Percentiles rank a stretch among this genome's conserved stretches.
Conservation (phyloP, 2,888 invertebrate genomes). For the Chrysodeixis includens region DNA sequence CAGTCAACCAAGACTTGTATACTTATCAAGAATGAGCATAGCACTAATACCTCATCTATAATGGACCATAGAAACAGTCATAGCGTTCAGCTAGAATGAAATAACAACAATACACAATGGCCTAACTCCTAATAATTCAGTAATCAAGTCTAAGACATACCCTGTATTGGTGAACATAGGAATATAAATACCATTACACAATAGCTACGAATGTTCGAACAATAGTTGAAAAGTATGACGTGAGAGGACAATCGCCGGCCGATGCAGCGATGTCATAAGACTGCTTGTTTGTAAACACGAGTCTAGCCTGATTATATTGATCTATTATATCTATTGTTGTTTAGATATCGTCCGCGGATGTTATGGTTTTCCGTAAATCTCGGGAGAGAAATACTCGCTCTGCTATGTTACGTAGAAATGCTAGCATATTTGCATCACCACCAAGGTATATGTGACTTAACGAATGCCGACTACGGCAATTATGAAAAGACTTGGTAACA, state of each 20-base stretch:
- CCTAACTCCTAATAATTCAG: neutral
- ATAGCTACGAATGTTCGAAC: slow-evolving; percentile 11
- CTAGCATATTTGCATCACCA: too few relatives aligned
- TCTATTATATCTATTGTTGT: slow-evolving; percentile 12
- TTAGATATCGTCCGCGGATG: neutral
- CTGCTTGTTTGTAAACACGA: slow-evolving; percentile 26
- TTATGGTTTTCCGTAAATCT: neutral
- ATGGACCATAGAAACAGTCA: neutral
- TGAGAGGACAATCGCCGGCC: slow-evolving; percentile 16
- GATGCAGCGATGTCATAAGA: slow-evolving; percentile 28
- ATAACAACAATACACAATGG: slow-evolving; percentile 3
- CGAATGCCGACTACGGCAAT: too few relatives aligned
- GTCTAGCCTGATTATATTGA: neutral
- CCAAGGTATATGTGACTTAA: too few relatives aligned
- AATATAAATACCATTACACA: slow-evolving; percentile 11
- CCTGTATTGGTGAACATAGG: neutral
- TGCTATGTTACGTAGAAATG: neutral
- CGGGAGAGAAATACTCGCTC: neutral
- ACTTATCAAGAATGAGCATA: too few relatives aligned
- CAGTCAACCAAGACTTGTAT: too few relatives aligned
- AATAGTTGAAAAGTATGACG: slow-evolving; percentile 29
- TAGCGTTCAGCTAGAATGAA: neutral
- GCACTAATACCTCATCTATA: neutral
- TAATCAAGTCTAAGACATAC: neutral
- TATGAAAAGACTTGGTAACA: too few relatives aligned